A percentile compares a stretch with the other conserved stretches of the same genome.
Conservation (phyloP, 2,888 invertebrate species). For the Ctena decussata region DNA sequence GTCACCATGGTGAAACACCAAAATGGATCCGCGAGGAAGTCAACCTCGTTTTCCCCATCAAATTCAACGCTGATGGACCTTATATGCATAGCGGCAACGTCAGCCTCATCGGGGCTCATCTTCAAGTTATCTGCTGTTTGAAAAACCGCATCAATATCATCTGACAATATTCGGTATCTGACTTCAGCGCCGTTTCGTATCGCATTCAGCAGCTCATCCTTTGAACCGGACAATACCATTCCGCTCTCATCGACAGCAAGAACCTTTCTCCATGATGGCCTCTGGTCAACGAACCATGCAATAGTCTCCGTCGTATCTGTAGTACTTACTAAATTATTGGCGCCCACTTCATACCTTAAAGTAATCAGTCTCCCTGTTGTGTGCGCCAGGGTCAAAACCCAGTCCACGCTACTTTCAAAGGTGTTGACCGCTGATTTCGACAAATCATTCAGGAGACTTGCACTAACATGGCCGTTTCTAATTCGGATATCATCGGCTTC, state of each 20-base stretch:
- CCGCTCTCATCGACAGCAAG: not conserved
- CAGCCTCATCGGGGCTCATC: not conserved
- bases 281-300: slow-evolving; percentile 33
- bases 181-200: slow-evolving; percentile 25
- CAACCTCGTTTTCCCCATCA: not conserved
- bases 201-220: slow-evolving; percentile 8
- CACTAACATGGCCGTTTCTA: slow-evolving; percentile 23
- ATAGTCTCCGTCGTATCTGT: not conserved
- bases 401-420: slow-evolving; percentile 3
- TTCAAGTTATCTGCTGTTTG: slow-evolving; percentile 20
- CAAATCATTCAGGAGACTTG: slow-evolving; percentile 19
- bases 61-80: not conserved
- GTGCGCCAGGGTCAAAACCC: slow-evolving; percentile 30
- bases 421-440: not conserved
- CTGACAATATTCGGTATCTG: not conserved
- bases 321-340: not conserved
- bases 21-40: slow-evolving; percentile 25
- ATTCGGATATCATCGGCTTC: slow-evolving; percentile 26
- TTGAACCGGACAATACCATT: slow-evolving; percentile 11
- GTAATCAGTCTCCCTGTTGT: slow-evolving; percentile 24
- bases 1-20: slow-evolving; percentile 34
- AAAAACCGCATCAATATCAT: not conserved
- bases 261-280: slow-evolving; percentile 25
- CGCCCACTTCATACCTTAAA: slow-evolving; percentile 4
- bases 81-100: slow-evolving; percentile 33